Evolutionary conservation across 2,888 invertebrate genomes (phyloP), one percentile per base, ranked within the genome.

Genomic region (Choristoneura rosaceana): DNA sequence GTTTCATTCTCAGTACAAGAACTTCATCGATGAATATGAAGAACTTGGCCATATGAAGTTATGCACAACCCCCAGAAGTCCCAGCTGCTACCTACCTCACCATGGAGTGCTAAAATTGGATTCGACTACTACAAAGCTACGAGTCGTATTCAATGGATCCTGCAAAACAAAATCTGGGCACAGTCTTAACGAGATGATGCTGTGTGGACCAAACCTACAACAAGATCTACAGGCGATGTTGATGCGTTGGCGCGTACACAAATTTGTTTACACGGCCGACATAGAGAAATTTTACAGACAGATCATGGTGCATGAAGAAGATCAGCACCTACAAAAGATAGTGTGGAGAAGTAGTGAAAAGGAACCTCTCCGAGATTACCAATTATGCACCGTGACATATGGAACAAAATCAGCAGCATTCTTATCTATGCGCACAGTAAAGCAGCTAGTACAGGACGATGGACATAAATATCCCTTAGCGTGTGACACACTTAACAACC

Each of bases 261-360:
- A 68, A 55, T 76, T 74, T 43, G 78, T 67, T 1, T 75, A 65
- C 33, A 75, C 75, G 2, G 75, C 76, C 4, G 76, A 78, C 45
- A 69, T 74, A 4, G 74, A 76, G 62, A 77, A 76, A 33, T 76
- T 77, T 74, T 79, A 70, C 47, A 14, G 77, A 0, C 63, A 67
- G 25, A 77, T 77, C 4, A 14, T 55, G 9, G 12, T 76, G 8
- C 45, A 75, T 33, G 38, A 60, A 15, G 64, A 75, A 4, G 74
- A 77, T 60, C 74, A 76, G 52, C 50, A 38, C 10, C 61, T 74
- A n/a, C 77, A 77, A 47, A 74, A 74, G 33, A 75, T 77, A 4
- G 4, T 74, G 4, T 67, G 65, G 61, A 25, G 71, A 8, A 52
- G 17, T 76, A 74, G 9, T 76, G 63, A 38, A 47, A 75, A 41